phyloP scores from a whole-genome alignment of 1,140 invertebrate genomes.

The Bicyclus anynana region DNA sequence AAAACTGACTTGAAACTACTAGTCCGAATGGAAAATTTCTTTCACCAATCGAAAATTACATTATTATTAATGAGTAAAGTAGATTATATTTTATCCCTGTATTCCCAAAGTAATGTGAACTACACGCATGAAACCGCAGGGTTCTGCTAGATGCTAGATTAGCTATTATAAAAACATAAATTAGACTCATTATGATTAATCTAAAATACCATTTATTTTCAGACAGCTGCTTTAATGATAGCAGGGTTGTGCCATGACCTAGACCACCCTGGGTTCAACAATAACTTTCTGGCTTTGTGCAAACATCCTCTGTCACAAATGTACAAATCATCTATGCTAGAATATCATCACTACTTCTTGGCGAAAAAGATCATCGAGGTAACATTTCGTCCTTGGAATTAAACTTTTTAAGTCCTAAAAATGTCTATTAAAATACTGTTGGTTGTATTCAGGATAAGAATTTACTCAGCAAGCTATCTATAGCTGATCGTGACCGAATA shows the following conservation, averaged over 20 bases:
- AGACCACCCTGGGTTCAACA: conserved; percentile 79
- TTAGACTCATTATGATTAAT: not conserved
- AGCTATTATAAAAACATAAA: not conserved
- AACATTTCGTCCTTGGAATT: conserved; percentile 8
- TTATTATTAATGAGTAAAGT: too few species aligned
- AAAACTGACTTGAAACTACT: too few species aligned
- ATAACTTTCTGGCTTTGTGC: conserved; percentile 75
- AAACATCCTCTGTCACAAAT: conserved; percentile 72
- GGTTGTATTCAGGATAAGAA: conserved; percentile 53
- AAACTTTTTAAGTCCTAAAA: too few species aligned
- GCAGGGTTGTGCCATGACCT: conserved; percentile 78
- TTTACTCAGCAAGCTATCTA: conserved; percentile 39
- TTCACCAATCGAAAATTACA: too few species aligned
- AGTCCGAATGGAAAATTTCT: too few species aligned
- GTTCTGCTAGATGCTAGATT: too few species aligned
- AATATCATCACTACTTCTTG: conserved; percentile 78
- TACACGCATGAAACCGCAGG: too few species aligned
- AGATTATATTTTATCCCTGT: too few species aligned
- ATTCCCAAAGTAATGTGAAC: too few species aligned
- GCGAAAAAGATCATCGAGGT: conserved; percentile 75
- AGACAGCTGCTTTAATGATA: conserved; percentile 75
- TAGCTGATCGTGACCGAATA: conserved; percentile 44
- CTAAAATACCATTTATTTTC: conserved; percentile 7
- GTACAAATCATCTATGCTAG: conserved; percentile 76
- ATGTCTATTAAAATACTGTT: too few species aligned